Percentiles rank a stretch among this genome's conserved stretches.
phyloP scores from a whole-genome alignment of 2,888 invertebrate species.

The Chymomyza fuscimana region DNA sequence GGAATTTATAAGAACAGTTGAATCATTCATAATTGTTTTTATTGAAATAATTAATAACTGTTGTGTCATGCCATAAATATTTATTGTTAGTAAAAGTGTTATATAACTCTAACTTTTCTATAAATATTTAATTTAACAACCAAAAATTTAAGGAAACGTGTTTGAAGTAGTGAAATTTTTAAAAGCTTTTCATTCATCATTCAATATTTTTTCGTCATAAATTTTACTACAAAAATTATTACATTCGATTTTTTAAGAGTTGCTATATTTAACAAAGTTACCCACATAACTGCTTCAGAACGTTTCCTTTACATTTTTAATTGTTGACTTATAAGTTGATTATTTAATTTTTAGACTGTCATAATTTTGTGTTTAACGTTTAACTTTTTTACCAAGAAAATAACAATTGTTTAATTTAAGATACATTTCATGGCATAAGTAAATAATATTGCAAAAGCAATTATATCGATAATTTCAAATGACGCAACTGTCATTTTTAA shows the following conservation, averaged over 20 bases:
- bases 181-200: too few relatives aligned
- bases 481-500: too few relatives aligned
- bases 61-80: constrained; percentile 76
- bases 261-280: too few relatives aligned
- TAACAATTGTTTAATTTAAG: too few relatives aligned
- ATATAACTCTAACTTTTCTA: constrained; percentile 61
- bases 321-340: constrained; percentile 38
- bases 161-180: background rate
- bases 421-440: too few relatives aligned
- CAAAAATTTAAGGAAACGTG: constrained; percentile 16
- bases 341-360: constrained; percentile 27
- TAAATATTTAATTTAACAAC: constrained; percentile 20
- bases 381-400: constrained; percentile 26
- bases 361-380: constrained; percentile 37
- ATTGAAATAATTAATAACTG: constrained; percentile 71
- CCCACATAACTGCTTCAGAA: constrained; percentile 7
- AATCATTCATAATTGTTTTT: constrained; percentile 67
- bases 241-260: background rate
- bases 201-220: too few relatives aligned
- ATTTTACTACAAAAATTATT: too few relatives aligned
- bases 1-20: constrained; percentile 40
- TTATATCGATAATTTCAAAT: too few relatives aligned
- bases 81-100: constrained; percentile 69
- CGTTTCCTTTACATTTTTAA: constrained; percentile 13
- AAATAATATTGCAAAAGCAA: too few relatives aligned